Evolutionary conservation across 2,113 vertebrate species (phyloP).

Genomic region (Opisthocomus hoazin): DNA sequence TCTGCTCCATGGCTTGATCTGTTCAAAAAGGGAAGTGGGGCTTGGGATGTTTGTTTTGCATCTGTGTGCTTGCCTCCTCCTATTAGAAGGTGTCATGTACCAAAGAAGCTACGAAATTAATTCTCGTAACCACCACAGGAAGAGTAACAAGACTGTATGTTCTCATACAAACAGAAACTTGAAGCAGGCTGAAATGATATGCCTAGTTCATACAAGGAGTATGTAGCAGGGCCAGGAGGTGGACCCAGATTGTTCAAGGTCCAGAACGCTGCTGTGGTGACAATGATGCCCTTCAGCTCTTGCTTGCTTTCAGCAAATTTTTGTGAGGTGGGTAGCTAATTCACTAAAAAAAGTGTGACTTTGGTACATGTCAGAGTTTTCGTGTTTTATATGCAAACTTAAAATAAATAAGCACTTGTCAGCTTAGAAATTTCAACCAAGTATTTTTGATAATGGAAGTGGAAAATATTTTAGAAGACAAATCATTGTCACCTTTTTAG

Average conservation of each 20-base stretch:
- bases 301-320: neutral
- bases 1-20: neutral
- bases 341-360: neutral
- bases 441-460: neutral
- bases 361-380: neutral
- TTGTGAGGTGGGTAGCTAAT: neutral
- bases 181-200: neutral
- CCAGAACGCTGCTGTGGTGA: accelerated
- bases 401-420: neutral
- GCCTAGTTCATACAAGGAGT: neutral
- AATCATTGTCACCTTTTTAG: neutral
- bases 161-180: neutral
- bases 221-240: neutral
- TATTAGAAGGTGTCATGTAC: neutral
- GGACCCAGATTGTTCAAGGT: neutral
- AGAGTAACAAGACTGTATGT: neutral
- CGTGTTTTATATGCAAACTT: neutral
- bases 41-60: neutral
- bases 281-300: neutral
- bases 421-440: neutral
- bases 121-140: neutral
- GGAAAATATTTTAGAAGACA: neutral
- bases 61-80: neutral
- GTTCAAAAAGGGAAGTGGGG: neutral
- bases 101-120: neutral